Evolutionary conservation across 2,113 vertebrate species (phyloP).

Genomic region (Macaca fascicularis): T2T-MFA8v1.1 NC_088377.1:113763001-113763500

Average conservation of each 20-base stretch:
- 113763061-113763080: background rate
- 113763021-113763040: background rate
- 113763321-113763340: background rate
- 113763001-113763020: background rate
- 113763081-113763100: background rate
- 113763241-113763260: background rate
- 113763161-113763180: background rate
- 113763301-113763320: background rate
- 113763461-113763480: background rate
- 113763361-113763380: conserved; percentile 2
- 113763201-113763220: background rate
- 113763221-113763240: background rate
- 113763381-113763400: background rate
- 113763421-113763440: background rate
- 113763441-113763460: background rate
- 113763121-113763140: background rate
- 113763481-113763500: background rate
- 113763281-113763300: background rate
- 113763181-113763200: background rate
- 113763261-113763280: background rate
- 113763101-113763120: background rate
- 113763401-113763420: background rate
- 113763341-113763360: conserved; percentile 27
- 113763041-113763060: background rate
- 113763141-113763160: background rate